A percentile compares a stretch with the other conserved stretches of the same genome.
Conservation (phyloP, 2,888 invertebrate species). For the Pseudanteris insignis region DNA sequence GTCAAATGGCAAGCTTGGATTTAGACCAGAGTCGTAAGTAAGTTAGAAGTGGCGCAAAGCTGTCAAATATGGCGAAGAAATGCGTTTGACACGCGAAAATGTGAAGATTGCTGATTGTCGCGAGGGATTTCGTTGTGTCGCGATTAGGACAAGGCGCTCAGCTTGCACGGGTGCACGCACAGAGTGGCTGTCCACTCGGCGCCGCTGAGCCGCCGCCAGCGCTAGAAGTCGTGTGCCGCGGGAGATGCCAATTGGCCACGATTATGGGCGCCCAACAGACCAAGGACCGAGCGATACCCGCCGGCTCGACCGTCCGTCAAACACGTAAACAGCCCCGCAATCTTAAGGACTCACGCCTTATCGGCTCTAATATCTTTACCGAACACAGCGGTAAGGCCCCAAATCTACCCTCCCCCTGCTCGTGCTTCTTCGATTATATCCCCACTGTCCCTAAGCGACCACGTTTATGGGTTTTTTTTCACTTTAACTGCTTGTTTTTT, state of each 20-base stretch:
- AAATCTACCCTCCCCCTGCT: not conserved
- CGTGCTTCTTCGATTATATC: not conserved
- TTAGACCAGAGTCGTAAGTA: conserved; percentile 23
- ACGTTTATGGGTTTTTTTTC: too few relatives aligned
- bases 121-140: conserved; percentile 37
- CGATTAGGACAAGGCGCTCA: conserved; percentile 25
- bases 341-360: conserved; percentile 83
- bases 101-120: conserved; percentile 36
- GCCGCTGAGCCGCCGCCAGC: conserved; percentile 22
- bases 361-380: conserved; percentile 91
- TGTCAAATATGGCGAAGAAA: conserved; percentile 69
- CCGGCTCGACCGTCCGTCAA: conserved; percentile 76
- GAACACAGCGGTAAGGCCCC: conserved; percentile 88
- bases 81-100: conserved; percentile 54
- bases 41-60: conserved; percentile 59
- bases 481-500: too few relatives aligned
- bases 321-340: conserved; percentile 79
- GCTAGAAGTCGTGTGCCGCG: conserved; percentile 28
- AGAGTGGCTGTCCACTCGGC: conserved; percentile 16
- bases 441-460: too few relatives aligned
- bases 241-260: conserved; percentile 67
- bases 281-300: conserved; percentile 84
- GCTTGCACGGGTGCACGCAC: conserved; percentile 17
- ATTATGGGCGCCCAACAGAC: conserved; percentile 94
- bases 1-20: conserved; percentile 58